Evolutionary conservation across 2,113 vertebrate genomes (phyloP).

Genomic region (Blennius ocellaris): DNA sequence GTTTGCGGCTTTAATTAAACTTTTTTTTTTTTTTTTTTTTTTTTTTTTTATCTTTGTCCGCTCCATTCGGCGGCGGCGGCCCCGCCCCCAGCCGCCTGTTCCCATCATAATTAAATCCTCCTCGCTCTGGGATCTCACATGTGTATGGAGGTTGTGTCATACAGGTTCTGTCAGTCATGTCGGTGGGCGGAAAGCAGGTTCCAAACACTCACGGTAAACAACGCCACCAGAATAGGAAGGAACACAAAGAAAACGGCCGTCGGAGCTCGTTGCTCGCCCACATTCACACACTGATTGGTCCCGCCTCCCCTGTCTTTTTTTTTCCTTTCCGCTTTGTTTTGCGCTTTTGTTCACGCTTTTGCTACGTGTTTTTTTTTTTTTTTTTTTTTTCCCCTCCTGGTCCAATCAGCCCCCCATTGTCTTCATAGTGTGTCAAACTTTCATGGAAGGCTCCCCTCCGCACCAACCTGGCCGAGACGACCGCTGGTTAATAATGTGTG

Average conservation of each 20-base stretch:
- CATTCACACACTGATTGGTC: not conserved
- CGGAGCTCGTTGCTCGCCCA: too few relatives aligned
- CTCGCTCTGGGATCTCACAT: not conserved
- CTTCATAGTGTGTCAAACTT: not conserved
- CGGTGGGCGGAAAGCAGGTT: not conserved
- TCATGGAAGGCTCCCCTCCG: not conserved
- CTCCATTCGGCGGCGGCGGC: too few relatives aligned
- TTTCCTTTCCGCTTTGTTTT: not conserved
- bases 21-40: too few relatives aligned
- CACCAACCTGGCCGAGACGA: conserved; percentile 9
- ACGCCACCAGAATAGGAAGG: not conserved
- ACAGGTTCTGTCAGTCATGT: not conserved
- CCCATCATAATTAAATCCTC: not conserved
- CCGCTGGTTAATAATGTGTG: conserved; percentile 12
- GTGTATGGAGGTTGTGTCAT: not conserved
- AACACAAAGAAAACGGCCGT: too few relatives aligned
- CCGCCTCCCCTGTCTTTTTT: conserved; percentile 12
- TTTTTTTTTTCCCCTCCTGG: too few relatives aligned
- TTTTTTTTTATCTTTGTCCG: too few relatives aligned
- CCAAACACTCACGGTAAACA: not conserved
- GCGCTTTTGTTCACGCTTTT: conserved; percentile 8
- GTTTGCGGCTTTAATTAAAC: too few relatives aligned
- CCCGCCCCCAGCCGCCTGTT: too few relatives aligned
- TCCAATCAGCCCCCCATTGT: conserved; percentile 19
- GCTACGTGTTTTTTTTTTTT: conserved; percentile 1